Evolutionary conservation across 2,113 vertebrate genomes (phyloP), one percentile per base, ranked within the genome.

Genomic region (Coturnix japonica): DNA sequence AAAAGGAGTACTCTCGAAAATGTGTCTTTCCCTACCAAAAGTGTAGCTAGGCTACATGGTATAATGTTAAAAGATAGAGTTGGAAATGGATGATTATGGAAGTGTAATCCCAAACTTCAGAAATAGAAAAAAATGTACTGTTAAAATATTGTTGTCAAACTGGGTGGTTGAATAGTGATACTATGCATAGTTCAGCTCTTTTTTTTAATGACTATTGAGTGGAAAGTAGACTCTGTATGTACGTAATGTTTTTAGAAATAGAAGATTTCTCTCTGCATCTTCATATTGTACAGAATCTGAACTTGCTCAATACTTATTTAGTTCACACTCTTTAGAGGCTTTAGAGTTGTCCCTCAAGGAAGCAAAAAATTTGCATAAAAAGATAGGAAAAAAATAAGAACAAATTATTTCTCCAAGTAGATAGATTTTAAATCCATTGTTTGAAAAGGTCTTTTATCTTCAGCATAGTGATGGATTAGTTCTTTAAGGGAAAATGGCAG

Each of bases 381-480:
- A 0, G 1, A 92, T 46, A 71, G 43, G 37, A 94, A 92, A 87
- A 54, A 84, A 93, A 84, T 82, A 92, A 77, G 75, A 92, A 89
- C 56, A 92, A 95, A 92, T 91, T 82, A 88, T 91, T 82, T 91
- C 33, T 82, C 51, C 81, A 77, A 95, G 88, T 41, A 85, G 63
- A 73, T 78, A 91, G 90, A 82, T 89, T 88, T 78, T 6, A 89
- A 92, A 81, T 84, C 82, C 26, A 90, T 76, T 95, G 35, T 91
- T 85, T 85, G 71, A 69, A 95, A 93, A 85, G 49, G 76, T 91
- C 79, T 90, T 94, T 87, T 85, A 79, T 97, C 87, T 92, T 90
- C 76, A 80, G 20, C 64, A 77, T 35, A 88, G 44, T 89, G 91
- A 89, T 69, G 76, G 56, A 94, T 81, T 94, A 81, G 80, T 83